Evolutionary conservation across 2,797 vertebrate genomes (phyloP), one percentile per base, ranked within the genome.

Genomic region (Acrossocheilus fasciatus): DNA sequence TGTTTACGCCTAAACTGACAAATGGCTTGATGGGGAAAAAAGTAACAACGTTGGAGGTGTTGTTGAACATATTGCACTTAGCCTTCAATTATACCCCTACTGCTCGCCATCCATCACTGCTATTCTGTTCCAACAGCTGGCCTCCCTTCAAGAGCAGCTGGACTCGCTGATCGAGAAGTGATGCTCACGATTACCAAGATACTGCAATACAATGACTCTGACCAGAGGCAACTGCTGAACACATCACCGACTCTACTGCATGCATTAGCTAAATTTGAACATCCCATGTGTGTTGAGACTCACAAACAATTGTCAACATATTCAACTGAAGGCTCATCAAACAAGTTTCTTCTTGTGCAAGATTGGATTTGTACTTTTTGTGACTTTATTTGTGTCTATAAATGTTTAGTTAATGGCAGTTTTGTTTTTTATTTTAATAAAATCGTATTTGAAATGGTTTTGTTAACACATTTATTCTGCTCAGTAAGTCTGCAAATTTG

Each of bases 121-220:
- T 90, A 92, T 93, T 92, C 86, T 93, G 87, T 85, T 93, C 87
- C 92, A 92, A 95, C 95, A 96, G 96, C 94, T 96, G 95, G 95
- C 95, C 86, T 95, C 95, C 5, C 94, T 96, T 89, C 95, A 96
- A 92, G 95, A 96, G 91, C 96, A 96, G 94, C 94, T 96, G 92
- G 96, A 96, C 93, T 95, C 95, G 0, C 92, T 96, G 82, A 95
- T 96, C 14, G 95, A 96, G 92, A 96, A 96, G 91, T 96, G 93
- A 86, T 81, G 70, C 69, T 54, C 54, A 80, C 69, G 4, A 70
- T 64, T 66, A 96, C 93, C 93, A 94, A 90, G 90, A 96, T 95
- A 91, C 92, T 94, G 94, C 93, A 94, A 90, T 84, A 82, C 90
- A 45, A 81, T 0, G 90, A 73, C 45, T 89, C 92, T 89, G 86